A percentile compares a stretch with the other conserved stretches of the same genome.
Evolutionary conservation across 2,113 vertebrate species (phyloP).

Genomic region (Casuarius casuarius): DNA sequence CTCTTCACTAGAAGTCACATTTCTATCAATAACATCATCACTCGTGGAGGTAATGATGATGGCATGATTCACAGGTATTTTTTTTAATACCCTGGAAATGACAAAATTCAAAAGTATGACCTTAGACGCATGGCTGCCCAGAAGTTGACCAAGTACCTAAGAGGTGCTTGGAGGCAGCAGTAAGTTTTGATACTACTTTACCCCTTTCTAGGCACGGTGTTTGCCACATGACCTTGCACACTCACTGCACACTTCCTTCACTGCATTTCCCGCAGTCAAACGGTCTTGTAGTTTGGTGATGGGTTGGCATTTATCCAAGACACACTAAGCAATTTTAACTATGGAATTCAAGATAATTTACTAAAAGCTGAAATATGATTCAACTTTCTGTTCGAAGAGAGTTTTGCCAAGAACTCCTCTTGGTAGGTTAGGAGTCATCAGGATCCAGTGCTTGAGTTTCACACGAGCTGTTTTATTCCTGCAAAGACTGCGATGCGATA

Average conservation of each 20-base stretch:
- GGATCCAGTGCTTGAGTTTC: not conserved
- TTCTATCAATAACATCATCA: not conserved
- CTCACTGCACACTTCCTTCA: not conserved
- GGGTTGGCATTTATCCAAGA: not conserved
- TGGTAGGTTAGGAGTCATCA: not conserved
- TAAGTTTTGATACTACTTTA: not conserved
- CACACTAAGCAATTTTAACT: not conserved
- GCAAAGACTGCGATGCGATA: conserved; percentile 8
- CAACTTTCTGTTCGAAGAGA: not conserved
- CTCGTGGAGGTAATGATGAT: not conserved
- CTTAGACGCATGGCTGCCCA: not conserved
- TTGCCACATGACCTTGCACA: not conserved
- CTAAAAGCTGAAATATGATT: conserved; percentile 42
- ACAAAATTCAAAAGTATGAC: not conserved
- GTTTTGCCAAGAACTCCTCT: conserved; percentile 13
- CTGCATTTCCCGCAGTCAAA: rapidly evolving
- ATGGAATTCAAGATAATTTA: conserved; percentile 20
- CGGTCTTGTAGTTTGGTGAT: rapidly evolving
- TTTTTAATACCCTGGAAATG: not conserved
- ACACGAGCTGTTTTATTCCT: not conserved
- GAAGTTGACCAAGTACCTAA: not conserved
- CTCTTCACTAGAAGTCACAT: rapidly evolving
- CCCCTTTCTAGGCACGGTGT: not conserved
- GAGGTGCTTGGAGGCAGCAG: not conserved
- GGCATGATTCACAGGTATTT: not conserved